Base-by-base conservation (phyloP, 2,888 invertebrate genomes). In the Chalcis sispes region DNA sequence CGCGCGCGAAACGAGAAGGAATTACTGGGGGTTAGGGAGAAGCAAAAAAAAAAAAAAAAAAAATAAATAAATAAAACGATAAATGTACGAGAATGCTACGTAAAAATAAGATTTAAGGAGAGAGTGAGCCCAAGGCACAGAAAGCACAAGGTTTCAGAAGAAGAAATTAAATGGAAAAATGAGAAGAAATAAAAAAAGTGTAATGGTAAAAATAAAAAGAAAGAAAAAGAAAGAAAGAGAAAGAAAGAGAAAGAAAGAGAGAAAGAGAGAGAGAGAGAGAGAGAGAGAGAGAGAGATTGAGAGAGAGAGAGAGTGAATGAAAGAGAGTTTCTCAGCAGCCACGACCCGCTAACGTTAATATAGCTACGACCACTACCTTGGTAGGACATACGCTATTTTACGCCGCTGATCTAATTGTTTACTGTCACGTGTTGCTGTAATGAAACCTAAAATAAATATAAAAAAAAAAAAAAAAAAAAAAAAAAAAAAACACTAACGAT, bases 401-500 rank as follows among this genome's bases (percentile, higher is more conserved):
- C 54, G 85, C 86, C 82, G 85, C 86, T 87, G 84, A 87, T 87
- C 87, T 87, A 85, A 86, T 86, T 87, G 87, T 87, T 87, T 87
- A 86, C 86, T 86, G 87, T 87, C 86, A 87, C 85, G 85, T 85
- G 85, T 87, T 86, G 86, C 86, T 86, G 85, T 87, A 85, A 86
- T 82, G 61, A 69, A 61, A 67, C 29, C 15, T 62, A 61, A 52
- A 66, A 69, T 69, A 69, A 70, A 62, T 65, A 70, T 52, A n/a
- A 25, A 66, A 69, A 66, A 75, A 72, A 74, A 65, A 61, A 32
- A 25, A 46, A 72, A 66, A 71, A 67, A 66, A 46, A 56, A 52
- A 18, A 58, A 72, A 73, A 66, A 56, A 59, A 66, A 75, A 77
- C 72, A 81, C 83, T 85, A 85, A 82, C 83, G 82, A 85, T 86